A percentile compares a stretch with the other conserved stretches of the same genome.
phyloP scores from a whole-genome alignment of 2,888 invertebrate species.

The Mermis nigrescens region DNA sequence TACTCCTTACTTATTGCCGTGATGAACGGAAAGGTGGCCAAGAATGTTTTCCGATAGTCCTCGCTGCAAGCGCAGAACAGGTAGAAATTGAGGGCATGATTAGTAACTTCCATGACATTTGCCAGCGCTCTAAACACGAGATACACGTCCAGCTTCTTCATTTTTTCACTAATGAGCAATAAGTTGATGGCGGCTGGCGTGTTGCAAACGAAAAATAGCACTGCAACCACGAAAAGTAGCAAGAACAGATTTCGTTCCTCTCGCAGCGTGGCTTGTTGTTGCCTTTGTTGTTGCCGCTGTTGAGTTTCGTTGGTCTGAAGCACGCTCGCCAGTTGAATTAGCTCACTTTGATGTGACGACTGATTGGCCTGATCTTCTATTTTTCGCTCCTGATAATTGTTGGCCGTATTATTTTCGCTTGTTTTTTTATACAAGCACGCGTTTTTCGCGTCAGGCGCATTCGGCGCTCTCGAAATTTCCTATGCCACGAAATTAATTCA shows the following conservation, averaged over 20 bases:
- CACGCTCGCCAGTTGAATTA: too few relatives aligned
- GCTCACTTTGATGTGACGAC: too few relatives aligned
- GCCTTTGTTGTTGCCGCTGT: not conserved
- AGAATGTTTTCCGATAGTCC: conserved; percentile 29
- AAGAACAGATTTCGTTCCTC: conserved; percentile 20
- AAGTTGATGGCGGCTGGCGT: conserved; percentile 32
- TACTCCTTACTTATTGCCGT: not conserved
- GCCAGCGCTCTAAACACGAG: conserved; percentile 30
- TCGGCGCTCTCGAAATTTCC: too few relatives aligned
- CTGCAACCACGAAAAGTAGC: conserved; percentile 29
- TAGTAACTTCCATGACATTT: conserved; percentile 31
- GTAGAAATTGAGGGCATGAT: conserved; percentile 30
- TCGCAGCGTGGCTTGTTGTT: not conserved
- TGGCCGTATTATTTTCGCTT: too few relatives aligned
- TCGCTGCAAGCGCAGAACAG: conserved; percentile 30
- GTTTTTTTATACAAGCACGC: too few relatives aligned
- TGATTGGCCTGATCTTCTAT: too few relatives aligned
- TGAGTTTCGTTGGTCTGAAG: too few relatives aligned
- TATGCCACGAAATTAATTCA: too few relatives aligned
- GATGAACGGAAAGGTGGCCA: conserved; percentile 24
- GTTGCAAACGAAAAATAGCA: conserved; percentile 31
- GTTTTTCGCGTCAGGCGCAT: too few relatives aligned
- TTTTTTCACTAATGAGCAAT: conserved; percentile 27
- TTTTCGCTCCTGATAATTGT: too few relatives aligned
- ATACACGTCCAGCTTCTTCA: conserved; percentile 24